These are phyloP conservation scores for Apostichopus japonicus DNA, from an alignment of 35 echinoderm and acorn worm genomes.

Conservation along the genomic window DNA sequence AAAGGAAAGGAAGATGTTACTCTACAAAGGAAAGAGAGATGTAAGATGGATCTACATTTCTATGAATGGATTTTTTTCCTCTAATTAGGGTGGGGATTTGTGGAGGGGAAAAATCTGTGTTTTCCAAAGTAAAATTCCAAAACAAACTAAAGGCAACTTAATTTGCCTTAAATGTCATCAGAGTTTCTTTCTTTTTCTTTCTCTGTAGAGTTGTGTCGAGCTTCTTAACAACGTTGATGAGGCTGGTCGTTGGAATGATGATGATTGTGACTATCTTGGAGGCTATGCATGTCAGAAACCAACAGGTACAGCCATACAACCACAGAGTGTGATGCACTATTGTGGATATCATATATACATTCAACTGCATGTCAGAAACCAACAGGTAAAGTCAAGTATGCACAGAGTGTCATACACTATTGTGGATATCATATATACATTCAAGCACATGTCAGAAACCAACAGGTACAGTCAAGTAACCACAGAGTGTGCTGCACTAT, in stretches of 20 bases:
- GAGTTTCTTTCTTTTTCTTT: neutral
- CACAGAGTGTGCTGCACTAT: neutral
- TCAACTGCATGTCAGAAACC: constrained; percentile 11
- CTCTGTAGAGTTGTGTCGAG: constrained; percentile 32
- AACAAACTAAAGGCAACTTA: too few relatives aligned
- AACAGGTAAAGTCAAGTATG: neutral
- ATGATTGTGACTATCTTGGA: constrained; percentile 24
- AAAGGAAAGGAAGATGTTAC: neutral
- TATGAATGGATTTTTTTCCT: neutral
- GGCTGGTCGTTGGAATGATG: constrained; percentile 45
- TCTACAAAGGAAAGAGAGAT: neutral
- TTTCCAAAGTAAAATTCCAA: too few relatives aligned
- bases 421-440: neutral
- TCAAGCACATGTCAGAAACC: constrained; percentile 1
- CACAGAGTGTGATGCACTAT: neutral
- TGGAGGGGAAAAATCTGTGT: too few relatives aligned
- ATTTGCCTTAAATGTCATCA: too few relatives aligned
- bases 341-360: neutral
- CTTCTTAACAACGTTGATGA: constrained; percentile 48
- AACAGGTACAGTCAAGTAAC: constrained; percentile 1
- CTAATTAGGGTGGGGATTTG: neutral
- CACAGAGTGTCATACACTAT: neutral
- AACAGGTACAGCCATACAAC: neutral
- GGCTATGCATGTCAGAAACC: constrained; percentile 34
- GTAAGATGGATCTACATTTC: neutral